These are phyloP conservation scores for Pluvialis apricaria DNA, from an alignment of 2,113 vertebrate species.

Conservation along the genomic window DNA sequence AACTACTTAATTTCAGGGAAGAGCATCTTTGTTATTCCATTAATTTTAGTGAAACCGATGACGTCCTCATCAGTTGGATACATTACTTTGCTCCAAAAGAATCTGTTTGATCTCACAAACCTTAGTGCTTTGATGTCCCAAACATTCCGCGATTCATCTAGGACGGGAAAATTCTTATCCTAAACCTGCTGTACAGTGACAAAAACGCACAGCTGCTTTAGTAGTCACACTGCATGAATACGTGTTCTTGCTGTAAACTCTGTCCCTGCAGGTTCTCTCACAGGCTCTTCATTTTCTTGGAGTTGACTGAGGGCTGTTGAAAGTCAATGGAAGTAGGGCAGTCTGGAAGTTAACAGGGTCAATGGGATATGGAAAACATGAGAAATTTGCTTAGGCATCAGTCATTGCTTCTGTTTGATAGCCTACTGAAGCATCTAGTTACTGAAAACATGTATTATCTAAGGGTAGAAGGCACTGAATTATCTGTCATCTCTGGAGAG, in stretches of 20 bases:
- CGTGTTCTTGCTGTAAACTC: neutral
- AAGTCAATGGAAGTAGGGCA: neutral
- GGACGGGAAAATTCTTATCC: neutral
- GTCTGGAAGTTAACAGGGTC: neutral
- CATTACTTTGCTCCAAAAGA: neutral
- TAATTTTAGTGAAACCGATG: neutral
- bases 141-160: neutral
- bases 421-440: neutral
- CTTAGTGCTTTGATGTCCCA: neutral
- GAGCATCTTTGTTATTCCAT: slow-evolving; percentile 29
- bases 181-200: neutral
- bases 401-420: neutral
- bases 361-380: neutral
- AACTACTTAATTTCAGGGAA: slow-evolving; percentile 42
- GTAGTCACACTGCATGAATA: neutral
- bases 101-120: neutral
- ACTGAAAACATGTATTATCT: neutral
- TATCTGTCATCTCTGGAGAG: neutral
- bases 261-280: neutral
- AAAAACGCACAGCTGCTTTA: neutral
- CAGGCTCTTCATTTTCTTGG: neutral
- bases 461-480: neutral
- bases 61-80: neutral
- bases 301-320: neutral
- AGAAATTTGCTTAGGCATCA: neutral